These are phyloP conservation scores for Amphiduros pacificus DNA, from an alignment of 2,888 invertebrate genomes.

Conservation along the genomic window DNA sequence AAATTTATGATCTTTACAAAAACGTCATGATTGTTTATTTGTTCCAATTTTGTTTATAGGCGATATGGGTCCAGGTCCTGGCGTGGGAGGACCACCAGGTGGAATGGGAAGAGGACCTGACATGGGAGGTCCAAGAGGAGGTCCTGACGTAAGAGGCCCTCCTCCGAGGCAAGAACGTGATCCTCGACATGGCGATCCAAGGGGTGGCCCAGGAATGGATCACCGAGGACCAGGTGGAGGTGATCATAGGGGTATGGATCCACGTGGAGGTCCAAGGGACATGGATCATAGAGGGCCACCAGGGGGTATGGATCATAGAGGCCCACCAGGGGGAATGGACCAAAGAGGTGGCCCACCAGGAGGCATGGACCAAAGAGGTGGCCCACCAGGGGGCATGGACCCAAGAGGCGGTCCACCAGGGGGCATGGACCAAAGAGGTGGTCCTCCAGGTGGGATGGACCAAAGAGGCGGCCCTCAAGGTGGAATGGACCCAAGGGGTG, in stretches of 20 bases:
- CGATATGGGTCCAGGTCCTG: too few species aligned
- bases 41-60: too few species aligned
- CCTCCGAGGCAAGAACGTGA: neutral
- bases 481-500: neutral
- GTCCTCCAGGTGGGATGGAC: neutral
- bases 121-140: neutral
- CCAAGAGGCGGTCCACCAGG: neutral
- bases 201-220: neutral
- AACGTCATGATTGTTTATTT: too few species aligned
- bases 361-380: neutral
- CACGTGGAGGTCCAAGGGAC: neutral
- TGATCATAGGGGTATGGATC: constrained; percentile 13
- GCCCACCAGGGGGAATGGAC: neutral
- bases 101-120: constrained; percentile 10
- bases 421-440: neutral
- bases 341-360: neutral
- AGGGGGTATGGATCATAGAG: neutral
- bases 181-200: too few species aligned
- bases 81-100: neutral
- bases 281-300: neutral
- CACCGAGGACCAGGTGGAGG: neutral
- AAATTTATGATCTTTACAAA: too few species aligned
- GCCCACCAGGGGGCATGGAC: neutral
- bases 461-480: too few species aligned
- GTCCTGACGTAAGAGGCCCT: constrained; percentile 4